Conservation (phyloP, 1,140 invertebrate genomes). For the Thaumatotibia leucotreta region DNA sequence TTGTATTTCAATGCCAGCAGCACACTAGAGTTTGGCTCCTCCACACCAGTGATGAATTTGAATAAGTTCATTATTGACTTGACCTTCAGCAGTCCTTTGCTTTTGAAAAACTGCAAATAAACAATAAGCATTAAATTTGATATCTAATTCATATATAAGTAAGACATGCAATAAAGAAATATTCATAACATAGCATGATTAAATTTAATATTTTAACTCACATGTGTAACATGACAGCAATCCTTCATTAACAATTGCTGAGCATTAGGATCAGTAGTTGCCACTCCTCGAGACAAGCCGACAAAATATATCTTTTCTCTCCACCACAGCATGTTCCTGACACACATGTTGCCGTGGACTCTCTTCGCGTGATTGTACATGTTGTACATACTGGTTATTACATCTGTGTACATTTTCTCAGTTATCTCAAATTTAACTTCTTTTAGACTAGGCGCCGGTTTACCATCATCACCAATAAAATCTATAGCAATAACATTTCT, state of each 20-base stretch:
- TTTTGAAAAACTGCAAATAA: too few relatives aligned
- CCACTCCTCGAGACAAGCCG: neutral
- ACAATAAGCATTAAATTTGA: too few relatives aligned
- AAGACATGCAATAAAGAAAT: too few relatives aligned
- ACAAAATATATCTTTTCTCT: neutral
- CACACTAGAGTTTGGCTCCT: too few relatives aligned
- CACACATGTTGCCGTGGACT: neutral
- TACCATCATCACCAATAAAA: neutral
- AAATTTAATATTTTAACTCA: too few relatives aligned
- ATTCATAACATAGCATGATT: too few relatives aligned
- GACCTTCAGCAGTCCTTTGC: too few relatives aligned
- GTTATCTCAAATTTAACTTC: neutral
- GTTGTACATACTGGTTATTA: neutral
- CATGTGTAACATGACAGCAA: neutral
- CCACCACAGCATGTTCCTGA: neutral
- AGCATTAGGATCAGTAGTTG: neutral
- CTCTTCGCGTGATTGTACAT: neutral
- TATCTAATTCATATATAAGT: too few relatives aligned
- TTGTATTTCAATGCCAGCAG: too few relatives aligned
- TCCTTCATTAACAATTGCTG: neutral
- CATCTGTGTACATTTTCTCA: neutral
- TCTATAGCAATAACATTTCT: neutral
- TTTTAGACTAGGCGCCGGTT: neutral
- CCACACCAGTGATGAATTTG: too few relatives aligned
- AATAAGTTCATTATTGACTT: too few relatives aligned